phyloP scores from a whole-genome alignment of 2,797 vertebrate genomes.

The Myripristis murdjan region DNA sequence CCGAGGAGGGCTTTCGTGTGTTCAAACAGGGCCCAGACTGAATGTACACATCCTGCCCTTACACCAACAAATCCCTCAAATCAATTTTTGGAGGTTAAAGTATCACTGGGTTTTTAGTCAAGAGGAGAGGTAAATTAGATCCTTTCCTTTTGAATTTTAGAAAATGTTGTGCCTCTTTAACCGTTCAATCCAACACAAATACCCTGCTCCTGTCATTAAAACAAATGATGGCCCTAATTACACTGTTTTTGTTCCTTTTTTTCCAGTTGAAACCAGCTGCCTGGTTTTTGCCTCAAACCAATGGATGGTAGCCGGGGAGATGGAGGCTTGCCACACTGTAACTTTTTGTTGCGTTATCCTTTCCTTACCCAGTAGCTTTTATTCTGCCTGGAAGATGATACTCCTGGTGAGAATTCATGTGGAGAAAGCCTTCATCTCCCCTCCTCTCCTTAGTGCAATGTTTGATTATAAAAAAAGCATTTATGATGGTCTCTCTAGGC shows the following conservation, averaged over 20 bases:
- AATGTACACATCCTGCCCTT: conserved; percentile 74
- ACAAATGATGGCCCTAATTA: conserved; percentile 31
- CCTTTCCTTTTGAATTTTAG: conserved; percentile 33
- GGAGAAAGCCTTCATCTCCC: conserved; percentile 52
- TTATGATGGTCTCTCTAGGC: conserved; percentile 62
- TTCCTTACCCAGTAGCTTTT: conserved; percentile 20
- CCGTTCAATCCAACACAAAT: conserved; percentile 46
- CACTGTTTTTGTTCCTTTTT: conserved; percentile 26
- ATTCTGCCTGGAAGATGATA: conserved; percentile 19
- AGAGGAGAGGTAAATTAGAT: conserved; percentile 48
- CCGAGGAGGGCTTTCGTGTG: conserved; percentile 44
- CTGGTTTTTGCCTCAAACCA: conserved; percentile 66
- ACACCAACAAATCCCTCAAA: conserved; percentile 31
- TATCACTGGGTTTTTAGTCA: conserved; percentile 31
- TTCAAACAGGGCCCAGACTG: conserved; percentile 52
- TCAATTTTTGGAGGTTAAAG: conserved; percentile 35
- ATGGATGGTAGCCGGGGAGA: conserved; percentile 42
- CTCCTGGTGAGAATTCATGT: conserved; percentile 6
- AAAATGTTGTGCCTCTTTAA: conserved; percentile 74
- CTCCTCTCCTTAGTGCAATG: conserved; percentile 75
- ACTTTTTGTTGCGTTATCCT: conserved; percentile 24
- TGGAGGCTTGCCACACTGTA: conserved; percentile 47
- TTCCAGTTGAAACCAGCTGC: conserved; percentile 40
- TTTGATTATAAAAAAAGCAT: conserved; percentile 66
- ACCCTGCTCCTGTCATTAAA: conserved; percentile 34